Base-by-base conservation (phyloP, 1,140 invertebrate genomes). In the Nasonia vitripennis region DNA sequence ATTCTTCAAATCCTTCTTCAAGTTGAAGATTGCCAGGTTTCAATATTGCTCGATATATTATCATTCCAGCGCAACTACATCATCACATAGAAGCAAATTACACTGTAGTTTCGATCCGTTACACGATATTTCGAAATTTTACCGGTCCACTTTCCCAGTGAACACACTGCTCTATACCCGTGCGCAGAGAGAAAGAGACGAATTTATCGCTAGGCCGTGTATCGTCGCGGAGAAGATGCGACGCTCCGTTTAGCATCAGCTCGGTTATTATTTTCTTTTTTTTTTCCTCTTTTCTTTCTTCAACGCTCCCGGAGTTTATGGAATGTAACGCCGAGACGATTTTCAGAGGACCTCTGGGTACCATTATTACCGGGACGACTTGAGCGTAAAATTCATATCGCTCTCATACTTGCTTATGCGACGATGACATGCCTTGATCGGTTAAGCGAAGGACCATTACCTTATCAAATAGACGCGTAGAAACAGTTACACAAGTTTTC, bases 341-440 rank as follows among this genome's bases (percentile, higher is more conserved):
- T 84, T 62, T 84, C 71, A 79, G 23, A 73, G 83, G 78, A 80
- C 78, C 78, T 62, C n/a, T 37, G 78, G 78, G 71, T 75, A 81
- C 37, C 51, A 41, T 78, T 84, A 84, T 80, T 85, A 79, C 55
- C 45, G 45, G 11, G 37, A 71, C 71, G 51, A 79, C 62, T 84
- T 55, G 75, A 78, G 62, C 62, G 23, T 84, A 84, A 78, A 79
- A 78, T 71, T 78, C 70, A 55, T 55, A 71, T 71, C 51, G 6
- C 14, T 71, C 27, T 78, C 34, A 27, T 27, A 34, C 17, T n/a
- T 27, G 27, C 20, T n/a, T 62, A 62, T 62, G 1, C 20, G 55
- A 62, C 1, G 20, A 55, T 55, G 17, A 17, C 51, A 62, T 3
- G 17, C 55, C 1, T 62, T 7, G 55, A 62, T 62, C 55, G 20